A percentile compares a stretch with the other conserved stretches of the same genome.
These are phyloP conservation scores for Cheilosia vulpina DNA, from an alignment of 2,888 invertebrate genomes.

Conservation along the genomic window DNA sequence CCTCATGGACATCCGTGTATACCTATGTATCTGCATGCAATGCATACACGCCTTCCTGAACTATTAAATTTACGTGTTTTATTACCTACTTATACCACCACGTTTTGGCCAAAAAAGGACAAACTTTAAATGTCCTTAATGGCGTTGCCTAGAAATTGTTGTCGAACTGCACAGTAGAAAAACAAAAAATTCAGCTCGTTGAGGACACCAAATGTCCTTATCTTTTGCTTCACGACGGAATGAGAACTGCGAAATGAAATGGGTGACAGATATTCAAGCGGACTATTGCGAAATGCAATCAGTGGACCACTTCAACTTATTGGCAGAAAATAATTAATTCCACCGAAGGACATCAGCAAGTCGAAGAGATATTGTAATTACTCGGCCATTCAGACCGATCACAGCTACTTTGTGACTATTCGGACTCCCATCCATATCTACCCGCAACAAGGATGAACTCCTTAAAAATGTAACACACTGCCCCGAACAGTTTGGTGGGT, in stretches of 20 bases:
- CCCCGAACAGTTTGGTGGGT: slow-evolving; percentile 16
- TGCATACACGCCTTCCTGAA: slow-evolving; percentile 74
- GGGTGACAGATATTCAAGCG: neutral
- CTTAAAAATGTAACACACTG: slow-evolving; percentile 39
- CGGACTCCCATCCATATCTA: neutral
- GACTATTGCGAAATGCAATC: slow-evolving; percentile 33
- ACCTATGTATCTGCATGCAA: slow-evolving; percentile 32
- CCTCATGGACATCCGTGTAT: slow-evolving; percentile 16
- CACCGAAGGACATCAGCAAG: slow-evolving; percentile 42
- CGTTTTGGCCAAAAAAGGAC: slow-evolving; percentile 68
- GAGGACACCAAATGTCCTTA: slow-evolving; percentile 27
- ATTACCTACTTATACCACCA: slow-evolving; percentile 75
- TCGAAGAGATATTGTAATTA: slow-evolving; percentile 56
- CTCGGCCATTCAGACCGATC: slow-evolving; percentile 33
- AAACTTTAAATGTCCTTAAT: slow-evolving; percentile 73
- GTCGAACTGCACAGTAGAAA: slow-evolving; percentile 42
- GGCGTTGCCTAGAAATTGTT: slow-evolving; percentile 67
- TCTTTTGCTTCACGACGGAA: slow-evolving; percentile 25
- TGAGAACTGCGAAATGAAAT: neutral
- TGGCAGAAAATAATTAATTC: slow-evolving; percentile 68
- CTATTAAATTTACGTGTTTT: slow-evolving; percentile 75
- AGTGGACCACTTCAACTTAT: slow-evolving; percentile 58
- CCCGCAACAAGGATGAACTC: slow-evolving; percentile 1
- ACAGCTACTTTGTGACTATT: slow-evolving; percentile 21
- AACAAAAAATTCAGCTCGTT: neutral